Conservation (phyloP, 2,113 vertebrate genomes). For the Brachirus orientalis region DNA sequence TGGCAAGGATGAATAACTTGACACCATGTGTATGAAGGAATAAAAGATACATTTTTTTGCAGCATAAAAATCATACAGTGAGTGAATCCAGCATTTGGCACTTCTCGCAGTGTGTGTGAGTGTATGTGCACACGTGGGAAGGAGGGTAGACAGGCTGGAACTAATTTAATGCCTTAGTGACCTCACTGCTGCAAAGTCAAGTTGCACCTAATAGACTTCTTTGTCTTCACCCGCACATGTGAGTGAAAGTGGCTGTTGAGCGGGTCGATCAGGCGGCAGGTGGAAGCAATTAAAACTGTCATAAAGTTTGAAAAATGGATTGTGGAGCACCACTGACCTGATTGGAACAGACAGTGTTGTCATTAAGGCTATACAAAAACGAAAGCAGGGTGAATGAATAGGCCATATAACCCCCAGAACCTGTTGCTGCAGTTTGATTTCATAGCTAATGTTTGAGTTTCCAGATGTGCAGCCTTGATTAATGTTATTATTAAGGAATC, state of each 20-base stretch:
- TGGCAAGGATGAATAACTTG: too few species aligned
- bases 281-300: slow-evolving; percentile 98
- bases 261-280: slow-evolving; percentile 87
- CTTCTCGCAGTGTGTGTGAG: not conserved
- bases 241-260: slow-evolving; percentile 91
- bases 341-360: slow-evolving; percentile 98
- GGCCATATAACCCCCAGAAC: slow-evolving; percentile 61
- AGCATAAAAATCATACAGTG: not conserved
- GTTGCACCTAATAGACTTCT: slow-evolving; percentile 90
- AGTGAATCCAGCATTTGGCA: slow-evolving; percentile 7
- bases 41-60: too few species aligned
- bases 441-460: slow-evolving; percentile 84
- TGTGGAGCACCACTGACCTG: slow-evolving; percentile 87
- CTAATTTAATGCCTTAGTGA: slow-evolving; percentile 97
- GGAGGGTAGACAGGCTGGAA: slow-evolving; percentile 87
- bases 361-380: slow-evolving; percentile 89
- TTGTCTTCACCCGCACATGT: slow-evolving; percentile 91
- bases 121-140: not conserved
- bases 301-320: slow-evolving; percentile 99
- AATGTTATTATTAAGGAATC: slow-evolving; percentile 77
- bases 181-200: slow-evolving; percentile 90
- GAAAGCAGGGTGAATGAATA: slow-evolving; percentile 46
- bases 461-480: slow-evolving; percentile 90
- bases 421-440: slow-evolving; percentile 87
- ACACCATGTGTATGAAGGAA: too few species aligned